Evolutionary conservation across 2,888 invertebrate genomes (phyloP).

Genomic region (Drosophila algonquin): DNA sequence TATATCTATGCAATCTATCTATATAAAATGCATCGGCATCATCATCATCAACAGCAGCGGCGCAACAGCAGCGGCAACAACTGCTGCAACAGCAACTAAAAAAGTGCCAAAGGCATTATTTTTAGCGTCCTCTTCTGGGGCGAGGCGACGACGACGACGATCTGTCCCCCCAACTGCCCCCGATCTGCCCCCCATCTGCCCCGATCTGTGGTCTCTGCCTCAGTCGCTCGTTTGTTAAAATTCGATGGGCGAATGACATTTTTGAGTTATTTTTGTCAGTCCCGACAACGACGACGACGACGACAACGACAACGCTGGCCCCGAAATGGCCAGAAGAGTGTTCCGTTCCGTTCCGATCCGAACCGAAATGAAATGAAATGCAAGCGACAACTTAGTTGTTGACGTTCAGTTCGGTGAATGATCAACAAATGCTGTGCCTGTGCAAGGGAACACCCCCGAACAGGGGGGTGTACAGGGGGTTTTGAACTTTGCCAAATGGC

Average conservation of each 20-base stretch:
- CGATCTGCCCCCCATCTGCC: background rate
- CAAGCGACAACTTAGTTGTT: constrained; percentile 71
- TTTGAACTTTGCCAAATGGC: background rate
- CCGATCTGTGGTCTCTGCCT: constrained; percentile 29
- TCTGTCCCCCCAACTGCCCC: background rate
- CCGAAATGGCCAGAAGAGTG: constrained; percentile 30
- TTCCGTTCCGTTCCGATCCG: constrained; percentile 45
- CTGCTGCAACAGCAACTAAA: constrained; percentile 51
- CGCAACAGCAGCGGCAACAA: constrained; percentile 11
- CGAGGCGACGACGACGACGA: constrained; percentile 26
- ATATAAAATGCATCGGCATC: constrained; percentile 73
- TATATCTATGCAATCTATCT: constrained; percentile 65
- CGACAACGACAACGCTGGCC: constrained; percentile 38
- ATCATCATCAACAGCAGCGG: constrained; percentile 14
- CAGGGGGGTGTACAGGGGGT: background rate
- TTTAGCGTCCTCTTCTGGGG: constrained; percentile 68
- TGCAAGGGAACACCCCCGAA: background rate
- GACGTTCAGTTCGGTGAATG: constrained; percentile 41
- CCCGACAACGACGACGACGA: constrained; percentile 48
- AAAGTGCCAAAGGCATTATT: constrained; percentile 66
- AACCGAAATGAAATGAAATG: constrained; percentile 53
- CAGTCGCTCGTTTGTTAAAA: constrained; percentile 76
- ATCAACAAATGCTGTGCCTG: constrained; percentile 34
- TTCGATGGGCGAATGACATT: constrained; percentile 82
- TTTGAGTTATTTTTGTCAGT: constrained; percentile 80